Evolutionary conservation across 2,888 invertebrate genomes (phyloP), one percentile per base, ranked within the genome.

Genomic region (Catocala nupta): DNA sequence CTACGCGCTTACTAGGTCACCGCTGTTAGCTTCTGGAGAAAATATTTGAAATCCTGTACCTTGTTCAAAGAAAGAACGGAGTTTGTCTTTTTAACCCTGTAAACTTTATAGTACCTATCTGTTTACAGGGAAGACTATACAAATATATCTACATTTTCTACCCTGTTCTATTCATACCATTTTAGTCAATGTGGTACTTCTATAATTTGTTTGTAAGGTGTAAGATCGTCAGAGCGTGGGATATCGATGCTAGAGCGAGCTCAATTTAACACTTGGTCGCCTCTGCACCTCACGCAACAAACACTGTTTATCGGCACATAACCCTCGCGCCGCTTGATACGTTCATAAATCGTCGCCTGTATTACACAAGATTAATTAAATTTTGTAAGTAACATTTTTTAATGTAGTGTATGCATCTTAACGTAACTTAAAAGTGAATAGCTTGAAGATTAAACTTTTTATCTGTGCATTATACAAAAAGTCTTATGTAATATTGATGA

Each of bases 261-360:
- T 72, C 71, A 78, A 81, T 81, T 80, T 75, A 75, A 72, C 77
- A 75, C 73, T 70, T 54, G 56, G 61, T 68, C 60, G 72, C 70
- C 49, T 53, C 69, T 69, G 64, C 74, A 71, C 73, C 42, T 51
- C 59, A 65, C 45, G 71, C 73, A 83, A 83, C 84, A 83, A 83
- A 81, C 81, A 78, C 78, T 75, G 75, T 80, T 83, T 79, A 83
- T 80, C 81, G 77, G 70, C 74, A 79, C 74, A 80, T 80, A 75
- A 70, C 65, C 53, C 44, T 47, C 57, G 53, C 62, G 62, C 64
- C 56, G 42, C 55, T 44, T 39, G n/a, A 16, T 5, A 39, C 12
- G 13, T 5, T 47, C 6, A 53, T 25, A 42, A 43, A 54, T 33
- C 13, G n/a, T 10, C 8, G 34, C 33, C 25, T 47, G 10, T 12